Conservation (phyloP, 2,888 invertebrate genomes). For the Lepidocyrtinus sp. region DNA sequence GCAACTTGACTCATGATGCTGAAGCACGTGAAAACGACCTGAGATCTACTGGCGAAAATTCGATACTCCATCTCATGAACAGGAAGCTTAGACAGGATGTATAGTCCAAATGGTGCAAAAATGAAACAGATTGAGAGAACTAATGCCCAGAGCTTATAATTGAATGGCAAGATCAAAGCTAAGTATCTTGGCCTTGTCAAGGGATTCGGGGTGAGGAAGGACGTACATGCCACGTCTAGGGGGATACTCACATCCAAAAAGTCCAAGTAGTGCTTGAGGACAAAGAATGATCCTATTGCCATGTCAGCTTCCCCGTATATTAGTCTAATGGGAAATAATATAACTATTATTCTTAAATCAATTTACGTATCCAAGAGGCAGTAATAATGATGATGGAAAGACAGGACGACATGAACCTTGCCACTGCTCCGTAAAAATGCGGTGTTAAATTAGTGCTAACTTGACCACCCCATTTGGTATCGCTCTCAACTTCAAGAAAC, state of each 20-base stretch:
- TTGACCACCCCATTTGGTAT: constrained; percentile 60
- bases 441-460: constrained; percentile 32
- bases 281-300: constrained; percentile 68
- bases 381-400: not conserved
- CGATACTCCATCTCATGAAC: constrained; percentile 55
- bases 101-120: constrained; percentile 66
- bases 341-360: not conserved
- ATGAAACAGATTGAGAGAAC: constrained; percentile 65
- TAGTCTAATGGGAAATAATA: constrained; percentile 36
- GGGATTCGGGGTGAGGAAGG: constrained; percentile 68
- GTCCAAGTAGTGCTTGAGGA: constrained; percentile 66
- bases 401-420: constrained; percentile 31
- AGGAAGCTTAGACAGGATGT: constrained; percentile 49
- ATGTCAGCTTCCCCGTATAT: constrained; percentile 68
- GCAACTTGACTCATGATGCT: constrained; percentile 69
- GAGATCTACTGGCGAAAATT: constrained; percentile 40
- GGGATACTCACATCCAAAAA: constrained; percentile 69
- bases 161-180: constrained; percentile 69
- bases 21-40: constrained; percentile 66
- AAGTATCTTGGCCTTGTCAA: constrained; percentile 66
- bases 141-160: constrained; percentile 63
- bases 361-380: not conserved
- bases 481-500: constrained; percentile 63
- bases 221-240: constrained; percentile 69
- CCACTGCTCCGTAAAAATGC: constrained; percentile 64